A percentile compares a stretch with the other conserved stretches of the same genome.
Conservation (phyloP, 2,113 vertebrate genomes). For the Microcebus ravelobensis region DNA sequence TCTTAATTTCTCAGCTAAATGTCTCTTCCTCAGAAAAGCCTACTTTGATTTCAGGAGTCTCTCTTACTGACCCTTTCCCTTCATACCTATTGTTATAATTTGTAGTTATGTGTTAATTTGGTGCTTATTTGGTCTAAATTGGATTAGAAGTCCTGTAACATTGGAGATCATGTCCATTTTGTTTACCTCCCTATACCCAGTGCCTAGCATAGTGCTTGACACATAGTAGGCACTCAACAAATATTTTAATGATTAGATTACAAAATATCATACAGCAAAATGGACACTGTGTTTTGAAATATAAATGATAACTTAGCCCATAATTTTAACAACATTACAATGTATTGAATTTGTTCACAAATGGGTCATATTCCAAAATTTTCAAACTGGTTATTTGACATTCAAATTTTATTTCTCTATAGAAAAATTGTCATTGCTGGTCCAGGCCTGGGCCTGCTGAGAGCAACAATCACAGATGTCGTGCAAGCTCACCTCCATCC, state of each 20-base stretch:
- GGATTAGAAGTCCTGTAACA: neutral
- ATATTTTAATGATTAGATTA: conserved; percentile 12
- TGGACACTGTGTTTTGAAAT: neutral
- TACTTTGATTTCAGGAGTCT: neutral
- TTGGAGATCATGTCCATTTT: neutral
- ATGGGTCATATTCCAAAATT: neutral
- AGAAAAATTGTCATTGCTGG: neutral
- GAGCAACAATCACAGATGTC: neutral
- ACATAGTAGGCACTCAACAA: neutral
- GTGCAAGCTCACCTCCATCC: neutral
- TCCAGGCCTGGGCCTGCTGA: neutral
- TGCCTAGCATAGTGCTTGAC: neutral
- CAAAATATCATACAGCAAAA: neutral
- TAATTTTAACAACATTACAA: conserved; percentile 1
- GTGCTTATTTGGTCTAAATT: neutral
- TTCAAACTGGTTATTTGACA: neutral
- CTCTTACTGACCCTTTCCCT: neutral
- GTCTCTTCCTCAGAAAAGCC: conserved; percentile 16
- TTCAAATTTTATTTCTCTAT: neutral
- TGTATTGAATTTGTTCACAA: conserved; percentile 4
- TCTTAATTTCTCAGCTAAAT: conserved; percentile 16
- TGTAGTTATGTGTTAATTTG: conserved; percentile 7
- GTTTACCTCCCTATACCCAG: neutral
- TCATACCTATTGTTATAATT: neutral
- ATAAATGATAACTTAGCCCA: neutral